Evolutionary conservation across 2,797 vertebrate genomes (phyloP), one percentile per base, ranked within the genome.

Genomic region (Acestrorhynchus altus): DNA sequence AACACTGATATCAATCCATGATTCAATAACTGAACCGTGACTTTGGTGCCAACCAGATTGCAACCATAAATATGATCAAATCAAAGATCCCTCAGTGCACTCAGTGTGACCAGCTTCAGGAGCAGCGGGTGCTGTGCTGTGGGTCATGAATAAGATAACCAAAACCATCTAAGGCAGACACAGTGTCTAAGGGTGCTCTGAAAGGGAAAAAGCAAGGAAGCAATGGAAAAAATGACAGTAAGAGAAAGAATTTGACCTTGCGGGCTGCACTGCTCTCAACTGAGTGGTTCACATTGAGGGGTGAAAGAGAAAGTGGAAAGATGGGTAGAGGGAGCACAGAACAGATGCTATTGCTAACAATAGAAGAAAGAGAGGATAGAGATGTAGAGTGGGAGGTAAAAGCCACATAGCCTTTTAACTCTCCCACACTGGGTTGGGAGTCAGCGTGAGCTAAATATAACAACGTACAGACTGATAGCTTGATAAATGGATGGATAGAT

Each of bases 181-280:
- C 11, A 8, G 22, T 42, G 75, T 52, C 46, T 52, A 22, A 61
- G 47, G 46, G 24, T 8, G 28, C n/a, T 69, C 16, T 24, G 57
- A 18, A 46, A 46, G 49, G 47, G 56, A 39, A 3, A 8, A 28
- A 35, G 54, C n/a, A 42, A 35, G 46, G 46, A 39, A 39, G 31
- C 6, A 6, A 42, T 4, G 15, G 39, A 51, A 52, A 16, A 67
- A 57, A 44, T 76, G 40, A 68, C 0, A 9, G 12, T 59, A 80
- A 83, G 54, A 64, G 42, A 74, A 80, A 49, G 26, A 40, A 22
- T 74, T 31, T 56, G 76, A 77, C 64, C 71, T 52, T 49, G 11
- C 44, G 13, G 35, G 40, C 59, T 65, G 26, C 47, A 28, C 39
- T 40, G 26, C n/a, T 18, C 46, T 24, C 57, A 39, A 44, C n/a